Evolutionary conservation across 2,113 vertebrate genomes (phyloP), one percentile per base, ranked within the genome.

Genomic region (Austrofundulus limnaeus): DNA sequence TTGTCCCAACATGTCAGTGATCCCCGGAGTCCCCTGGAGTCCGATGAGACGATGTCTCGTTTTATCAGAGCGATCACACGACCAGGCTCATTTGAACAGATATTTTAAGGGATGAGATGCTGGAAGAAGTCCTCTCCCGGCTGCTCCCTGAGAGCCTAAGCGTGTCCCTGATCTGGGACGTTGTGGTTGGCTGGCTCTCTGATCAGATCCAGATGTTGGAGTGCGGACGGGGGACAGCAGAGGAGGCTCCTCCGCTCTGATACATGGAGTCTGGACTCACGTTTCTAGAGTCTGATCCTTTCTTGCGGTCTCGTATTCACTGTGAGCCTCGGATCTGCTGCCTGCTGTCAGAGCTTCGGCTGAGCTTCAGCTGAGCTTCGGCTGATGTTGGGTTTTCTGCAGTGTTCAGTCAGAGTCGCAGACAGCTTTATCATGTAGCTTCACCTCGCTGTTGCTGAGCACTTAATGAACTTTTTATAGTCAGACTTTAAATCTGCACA

Each of bases 161-260:
- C 42, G 78, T 72, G 86, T 84, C 84, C 69, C 82, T 41, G 66
- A 60, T 66, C 67, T 19, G 52, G 68, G 52, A 56, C 42, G 31
- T 58, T 90, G 81, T 80, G 82, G 59, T n/a, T 74, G 82, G 81
- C 53, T n/a, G 52, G 7, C 4, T 41, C 66, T 0, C 49, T 88
- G 87, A 91, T 91, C 39, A 46, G 67, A 84, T 87, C 85, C 92
- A 92, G 90, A 92, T 92, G 91, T 56, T 70, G 75, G 53, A 62
- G 76, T 55, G 77, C 70, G 74, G 62, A 81, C 28, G 31, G 67
- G 60, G 80, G 72, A 78, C 60, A 52, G 67, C 41, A 23, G 61
- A 64, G 61, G 21, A 76, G 72, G 68, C 67, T 57, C 55, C 37
- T 24, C 48, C 0, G 64, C 54, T 10, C 63, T 82, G 86, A 88